These are phyloP conservation scores for Agapornis canus DNA, from an alignment of 2,797 vertebrate species.

Conservation along the genomic window DNA sequence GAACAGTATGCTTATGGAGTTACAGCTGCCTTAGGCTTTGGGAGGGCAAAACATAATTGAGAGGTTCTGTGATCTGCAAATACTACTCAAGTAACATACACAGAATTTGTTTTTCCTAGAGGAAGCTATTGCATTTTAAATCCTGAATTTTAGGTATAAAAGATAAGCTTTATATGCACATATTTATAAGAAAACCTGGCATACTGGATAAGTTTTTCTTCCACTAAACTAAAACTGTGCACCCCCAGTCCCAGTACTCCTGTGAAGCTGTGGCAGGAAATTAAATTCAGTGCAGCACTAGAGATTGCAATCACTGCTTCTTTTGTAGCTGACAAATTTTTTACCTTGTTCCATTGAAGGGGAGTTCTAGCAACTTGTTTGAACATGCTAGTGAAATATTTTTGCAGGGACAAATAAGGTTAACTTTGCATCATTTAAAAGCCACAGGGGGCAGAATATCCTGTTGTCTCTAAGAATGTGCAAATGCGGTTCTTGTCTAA, in stretches of 20 bases:
- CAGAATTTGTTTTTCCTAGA: neutral
- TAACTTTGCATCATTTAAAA: slow-evolving; percentile 41
- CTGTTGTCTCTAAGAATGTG: slow-evolving; percentile 1
- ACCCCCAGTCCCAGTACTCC: neutral
- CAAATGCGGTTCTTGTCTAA: slow-evolving; percentile 61
- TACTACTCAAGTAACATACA: neutral
- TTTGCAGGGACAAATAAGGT: slow-evolving; percentile 21
- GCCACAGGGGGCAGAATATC: slow-evolving; percentile 45
- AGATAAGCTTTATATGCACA: neutral
- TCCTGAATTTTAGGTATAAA: neutral
- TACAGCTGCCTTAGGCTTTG: neutral
- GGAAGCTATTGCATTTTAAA: neutral
- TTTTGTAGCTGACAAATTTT: neutral
- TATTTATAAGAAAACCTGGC: neutral
- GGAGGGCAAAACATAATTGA: neutral
- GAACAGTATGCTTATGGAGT: neutral
- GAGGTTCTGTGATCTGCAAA: neutral
- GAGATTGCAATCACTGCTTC: neutral
- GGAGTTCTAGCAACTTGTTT: neutral
- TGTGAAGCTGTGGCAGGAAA: slow-evolving; percentile 45
- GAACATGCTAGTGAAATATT: neutral
- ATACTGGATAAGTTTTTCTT: neutral
- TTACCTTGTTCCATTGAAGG: neutral
- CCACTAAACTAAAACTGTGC: neutral
- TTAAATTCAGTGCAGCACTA: slow-evolving; percentile 48